Evolutionary conservation across 2,113 vertebrate species (phyloP).

Genomic region (Seriola quinqueradiata): DNA sequence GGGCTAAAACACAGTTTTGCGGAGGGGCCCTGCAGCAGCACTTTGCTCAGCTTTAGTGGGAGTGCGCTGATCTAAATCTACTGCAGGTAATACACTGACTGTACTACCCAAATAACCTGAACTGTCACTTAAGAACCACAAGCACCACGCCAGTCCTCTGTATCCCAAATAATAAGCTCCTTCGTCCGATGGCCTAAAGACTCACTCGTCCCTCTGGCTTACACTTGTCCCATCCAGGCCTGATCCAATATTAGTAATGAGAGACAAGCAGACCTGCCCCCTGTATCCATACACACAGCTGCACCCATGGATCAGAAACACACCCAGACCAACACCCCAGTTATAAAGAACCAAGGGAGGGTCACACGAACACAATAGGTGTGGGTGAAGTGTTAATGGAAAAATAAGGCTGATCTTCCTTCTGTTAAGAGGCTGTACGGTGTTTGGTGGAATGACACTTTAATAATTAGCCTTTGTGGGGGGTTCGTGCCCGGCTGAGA

Average conservation of each 20-base stretch:
- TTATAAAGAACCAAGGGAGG: constrained; percentile 12
- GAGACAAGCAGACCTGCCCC: neutral
- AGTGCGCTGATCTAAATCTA: too few relatives aligned
- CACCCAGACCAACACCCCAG: neutral
- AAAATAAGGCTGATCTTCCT: constrained; percentile 15
- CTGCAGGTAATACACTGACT: too few relatives aligned
- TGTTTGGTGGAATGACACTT: constrained; percentile 20
- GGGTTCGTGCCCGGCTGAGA: constrained; percentile 40
- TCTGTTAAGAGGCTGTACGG: neutral
- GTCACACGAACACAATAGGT: neutral
- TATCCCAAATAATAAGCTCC: neutral
- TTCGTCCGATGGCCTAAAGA: neutral
- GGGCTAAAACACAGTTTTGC: too few relatives aligned
- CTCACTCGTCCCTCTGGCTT: constrained; percentile 26
- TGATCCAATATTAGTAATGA: constrained; percentile 8
- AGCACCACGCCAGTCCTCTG: neutral
- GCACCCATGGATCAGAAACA: neutral
- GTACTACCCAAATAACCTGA: too few relatives aligned
- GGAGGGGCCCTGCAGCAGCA: too few relatives aligned
- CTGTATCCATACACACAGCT: neutral
- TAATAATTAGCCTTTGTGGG: constrained; percentile 20
- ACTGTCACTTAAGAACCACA: too few relatives aligned
- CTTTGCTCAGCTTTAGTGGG: too few relatives aligned
- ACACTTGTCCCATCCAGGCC: neutral
- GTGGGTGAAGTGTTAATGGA: neutral